Conservation (phyloP, 2,797 vertebrate genomes). For the Syngnathus rostellatus region DNA sequence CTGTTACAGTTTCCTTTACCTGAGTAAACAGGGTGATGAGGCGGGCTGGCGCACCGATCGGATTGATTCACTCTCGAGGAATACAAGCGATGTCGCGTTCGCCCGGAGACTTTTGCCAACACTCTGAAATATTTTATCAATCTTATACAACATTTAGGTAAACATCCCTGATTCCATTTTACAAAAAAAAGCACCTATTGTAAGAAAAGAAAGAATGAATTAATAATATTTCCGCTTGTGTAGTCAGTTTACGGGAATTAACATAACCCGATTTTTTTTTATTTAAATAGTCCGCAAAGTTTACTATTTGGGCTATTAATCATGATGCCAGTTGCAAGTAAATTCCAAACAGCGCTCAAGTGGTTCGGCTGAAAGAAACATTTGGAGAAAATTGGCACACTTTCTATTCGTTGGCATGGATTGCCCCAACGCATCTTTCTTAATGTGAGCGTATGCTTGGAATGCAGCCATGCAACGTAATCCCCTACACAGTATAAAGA, state of each 20-base stretch:
- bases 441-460: conserved; percentile 1
- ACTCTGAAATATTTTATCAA: neutral
- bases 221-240: too few relatives aligned
- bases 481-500: conserved; percentile 38
- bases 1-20: conserved; percentile 56
- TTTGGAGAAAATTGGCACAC: conserved; percentile 6
- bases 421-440: conserved; percentile 12
- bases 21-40: conserved; percentile 60
- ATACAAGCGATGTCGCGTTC: neutral
- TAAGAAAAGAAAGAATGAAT: too few relatives aligned
- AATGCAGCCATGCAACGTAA: conserved; percentile 28
- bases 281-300: too few relatives aligned
- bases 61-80: conserved; percentile 45
- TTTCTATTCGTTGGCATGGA: neutral
- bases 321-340: conserved; percentile 36
- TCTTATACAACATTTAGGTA: neutral
- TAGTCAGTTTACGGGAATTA: too few relatives aligned
- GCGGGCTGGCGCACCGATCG: conserved; percentile 54
- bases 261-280: too few relatives aligned
- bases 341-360: conserved; percentile 36
- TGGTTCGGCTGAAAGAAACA: conserved; percentile 37
- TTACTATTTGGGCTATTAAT: conserved; percentile 33
- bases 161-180: neutral
- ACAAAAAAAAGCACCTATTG: neutral
- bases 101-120: neutral